Conservation (phyloP, 1,140 invertebrate species). For the Planococcus citri region DNA sequence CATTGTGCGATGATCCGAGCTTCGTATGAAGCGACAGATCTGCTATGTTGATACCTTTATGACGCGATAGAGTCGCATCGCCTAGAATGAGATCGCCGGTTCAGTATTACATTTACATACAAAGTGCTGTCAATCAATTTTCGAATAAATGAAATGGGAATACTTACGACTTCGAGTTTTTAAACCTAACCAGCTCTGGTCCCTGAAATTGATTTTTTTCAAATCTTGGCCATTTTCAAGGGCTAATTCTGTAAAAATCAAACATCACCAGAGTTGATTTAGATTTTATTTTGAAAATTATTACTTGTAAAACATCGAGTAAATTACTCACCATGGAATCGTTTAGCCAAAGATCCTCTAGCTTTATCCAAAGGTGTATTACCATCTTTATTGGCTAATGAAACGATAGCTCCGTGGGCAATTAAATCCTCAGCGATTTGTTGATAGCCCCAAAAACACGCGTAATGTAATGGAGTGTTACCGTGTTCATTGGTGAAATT, state of each 20-base stretch:
- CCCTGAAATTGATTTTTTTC: conserved; percentile 93
- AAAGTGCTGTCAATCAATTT: neutral
- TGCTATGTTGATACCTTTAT: conserved; percentile 92
- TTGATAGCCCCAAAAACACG: conserved; percentile 95
- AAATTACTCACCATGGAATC: conserved; percentile 44
- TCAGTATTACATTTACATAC: too few species aligned
- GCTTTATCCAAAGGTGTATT: conserved; percentile 93
- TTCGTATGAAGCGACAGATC: conserved; percentile 77
- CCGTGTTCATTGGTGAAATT: conserved; percentile 99
- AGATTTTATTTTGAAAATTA: neutral
- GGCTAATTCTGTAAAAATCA: conserved; percentile 57
- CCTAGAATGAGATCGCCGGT: conserved; percentile 40
- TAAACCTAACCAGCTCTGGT: conserved; percentile 91
- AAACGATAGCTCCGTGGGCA: conserved; percentile 76
- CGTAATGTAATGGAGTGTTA: conserved; percentile 96
- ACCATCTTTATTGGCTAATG: conserved; percentile 90
- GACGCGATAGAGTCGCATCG: conserved; percentile 92
- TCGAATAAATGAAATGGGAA: neutral
- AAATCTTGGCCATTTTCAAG: conserved; percentile 85
- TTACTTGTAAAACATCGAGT: too few species aligned
- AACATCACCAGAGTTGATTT: neutral
- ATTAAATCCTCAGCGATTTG: conserved; percentile 89
- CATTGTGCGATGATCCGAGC: conserved; percentile 76
- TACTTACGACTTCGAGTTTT: conserved; percentile 81
- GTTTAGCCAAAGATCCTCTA: conserved; percentile 65